Percentiles rank a stretch among this genome's conserved stretches.
Conservation (phyloP, 2,888 invertebrate genomes). For the Scaeva pyrastri region DNA sequence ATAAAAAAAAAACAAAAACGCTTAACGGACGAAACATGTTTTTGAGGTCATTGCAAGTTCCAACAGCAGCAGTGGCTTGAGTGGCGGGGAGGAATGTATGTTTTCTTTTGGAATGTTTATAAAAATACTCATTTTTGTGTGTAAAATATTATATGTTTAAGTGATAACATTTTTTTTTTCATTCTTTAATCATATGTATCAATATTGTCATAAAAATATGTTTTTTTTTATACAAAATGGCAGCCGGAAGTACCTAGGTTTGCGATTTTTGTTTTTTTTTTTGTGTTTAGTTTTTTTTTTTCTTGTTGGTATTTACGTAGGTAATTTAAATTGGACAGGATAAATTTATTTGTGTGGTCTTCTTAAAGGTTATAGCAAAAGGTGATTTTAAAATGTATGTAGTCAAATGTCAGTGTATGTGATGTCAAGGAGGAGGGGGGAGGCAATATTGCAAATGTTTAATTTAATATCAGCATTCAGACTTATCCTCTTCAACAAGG, state of each 20-base stretch:
- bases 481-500: constrained; percentile 94
- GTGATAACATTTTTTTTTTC: constrained; percentile 46
- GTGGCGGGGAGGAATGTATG: constrained; percentile 73
- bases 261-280: constrained; percentile 31
- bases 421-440: constrained; percentile 54
- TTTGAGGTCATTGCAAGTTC: constrained; percentile 75
- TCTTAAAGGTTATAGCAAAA: constrained; percentile 50
- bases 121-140: constrained; percentile 64
- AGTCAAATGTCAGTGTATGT: constrained; percentile 44
- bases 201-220: constrained; percentile 75
- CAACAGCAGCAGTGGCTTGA: constrained; percentile 70
- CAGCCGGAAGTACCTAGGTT: constrained; percentile 65
- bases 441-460: constrained; percentile 65
- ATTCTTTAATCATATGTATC: constrained; percentile 36
- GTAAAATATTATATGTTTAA: constrained; percentile 55
- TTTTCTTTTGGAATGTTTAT: constrained; percentile 71
- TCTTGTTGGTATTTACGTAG: background rate
- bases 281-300: background rate
- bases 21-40: constrained; percentile 75
- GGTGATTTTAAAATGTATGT: constrained; percentile 34
- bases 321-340: constrained; percentile 50
- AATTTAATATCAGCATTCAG: constrained; percentile 84
- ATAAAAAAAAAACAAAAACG: constrained; percentile 43
- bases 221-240: constrained; percentile 61
- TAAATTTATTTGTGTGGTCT: constrained; percentile 47